Conservation (phyloP, 1,140 invertebrate species). For the Bradysia coprophila region DNA sequence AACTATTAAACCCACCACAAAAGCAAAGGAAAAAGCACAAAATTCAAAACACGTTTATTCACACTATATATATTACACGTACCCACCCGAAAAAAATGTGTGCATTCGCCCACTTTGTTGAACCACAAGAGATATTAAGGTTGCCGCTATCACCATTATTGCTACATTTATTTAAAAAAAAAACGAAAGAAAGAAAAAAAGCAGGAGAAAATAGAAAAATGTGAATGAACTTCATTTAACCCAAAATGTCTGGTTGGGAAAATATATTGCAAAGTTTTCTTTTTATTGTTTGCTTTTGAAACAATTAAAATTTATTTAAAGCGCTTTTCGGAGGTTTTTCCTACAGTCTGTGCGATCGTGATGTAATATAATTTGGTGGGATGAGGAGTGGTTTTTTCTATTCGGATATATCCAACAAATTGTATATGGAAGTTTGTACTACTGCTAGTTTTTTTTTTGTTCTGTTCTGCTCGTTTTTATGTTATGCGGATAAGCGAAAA, state of each 20-base stretch:
- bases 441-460: too few relatives aligned
- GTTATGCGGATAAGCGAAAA: too few relatives aligned
- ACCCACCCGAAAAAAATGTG: neutral
- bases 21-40: neutral
- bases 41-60: neutral
- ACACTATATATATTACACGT: too few relatives aligned
- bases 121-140: neutral
- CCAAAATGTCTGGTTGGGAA: neutral
- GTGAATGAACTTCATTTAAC: neutral
- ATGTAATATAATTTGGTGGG: too few relatives aligned
- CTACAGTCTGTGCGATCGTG: too few relatives aligned
- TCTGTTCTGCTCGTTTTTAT: too few relatives aligned
- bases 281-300: neutral
- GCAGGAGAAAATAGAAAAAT: neutral
- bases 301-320: neutral
- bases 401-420: too few relatives aligned
- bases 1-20: neutral
- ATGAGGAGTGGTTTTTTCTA: too few relatives aligned
- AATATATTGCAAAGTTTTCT: neutral
- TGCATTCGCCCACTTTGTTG: neutral
- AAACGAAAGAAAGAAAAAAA: neutral
- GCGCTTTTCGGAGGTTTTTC: neutral
- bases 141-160: neutral
- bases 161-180: neutral
- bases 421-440: too few relatives aligned